phyloP scores from a whole-genome alignment of 2,888 invertebrate genomes.

The Aleiodes alternator region DNA sequence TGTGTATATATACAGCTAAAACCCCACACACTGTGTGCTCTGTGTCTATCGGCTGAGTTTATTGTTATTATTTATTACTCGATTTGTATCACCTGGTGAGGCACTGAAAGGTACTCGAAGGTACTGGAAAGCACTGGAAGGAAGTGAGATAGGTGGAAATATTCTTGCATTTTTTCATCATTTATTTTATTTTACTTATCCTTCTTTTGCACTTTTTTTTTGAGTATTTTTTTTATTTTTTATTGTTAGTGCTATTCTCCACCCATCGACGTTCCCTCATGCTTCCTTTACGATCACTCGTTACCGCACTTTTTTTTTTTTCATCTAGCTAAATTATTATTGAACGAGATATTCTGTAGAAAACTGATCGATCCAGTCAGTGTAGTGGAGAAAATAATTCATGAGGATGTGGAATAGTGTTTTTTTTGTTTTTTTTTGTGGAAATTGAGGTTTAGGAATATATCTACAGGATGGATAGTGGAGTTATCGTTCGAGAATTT shows the following conservation, averaged over 20 bases:
- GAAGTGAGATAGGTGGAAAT: slow-evolving; percentile 30
- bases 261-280: slow-evolving; percentile 33
- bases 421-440: too few species aligned
- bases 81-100: slow-evolving; percentile 56
- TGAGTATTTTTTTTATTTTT: background rate
- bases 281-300: slow-evolving; percentile 35
- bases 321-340: slow-evolving; percentile 29
- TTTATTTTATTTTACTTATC: background rate
- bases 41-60: slow-evolving; percentile 57
- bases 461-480: too few species aligned
- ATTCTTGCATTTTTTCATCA: slow-evolving; percentile 7
- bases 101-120: background rate
- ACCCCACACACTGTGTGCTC: slow-evolving; percentile 40
- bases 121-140: slow-evolving; percentile 3
- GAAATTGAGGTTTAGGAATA: too few species aligned
- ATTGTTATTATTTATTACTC: slow-evolving; percentile 62
- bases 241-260: slow-evolving; percentile 11
- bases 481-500: too few species aligned
- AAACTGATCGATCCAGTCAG: slow-evolving; percentile 25
- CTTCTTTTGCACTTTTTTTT: background rate
- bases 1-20: slow-evolving; percentile 10
- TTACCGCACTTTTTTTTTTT: slow-evolving; percentile 23
- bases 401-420: background rate
- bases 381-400: slow-evolving; percentile 4
- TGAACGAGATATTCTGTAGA: slow-evolving; percentile 24